Percentiles rank a stretch among this genome's conserved stretches.
These are phyloP conservation scores for Tor tambroides DNA, from an alignment of 2,113 vertebrate species.

Conservation along the genomic window DNA sequence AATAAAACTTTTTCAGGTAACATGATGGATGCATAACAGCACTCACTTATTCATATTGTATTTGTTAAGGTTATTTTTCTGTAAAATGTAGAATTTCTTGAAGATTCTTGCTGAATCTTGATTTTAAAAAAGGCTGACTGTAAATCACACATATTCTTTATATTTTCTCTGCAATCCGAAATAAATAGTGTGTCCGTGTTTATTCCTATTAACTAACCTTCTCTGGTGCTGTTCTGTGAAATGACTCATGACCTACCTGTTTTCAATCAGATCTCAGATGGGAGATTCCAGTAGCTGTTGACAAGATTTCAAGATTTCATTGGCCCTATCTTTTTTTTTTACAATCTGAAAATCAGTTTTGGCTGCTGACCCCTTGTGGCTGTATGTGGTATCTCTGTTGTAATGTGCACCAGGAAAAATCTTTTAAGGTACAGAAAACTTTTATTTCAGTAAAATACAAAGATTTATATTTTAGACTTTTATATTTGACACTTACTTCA, in stretches of 20 bases:
- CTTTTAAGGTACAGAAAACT: no score
- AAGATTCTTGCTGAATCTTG: no score
- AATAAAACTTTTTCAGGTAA: no score
- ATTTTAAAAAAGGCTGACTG: no score
- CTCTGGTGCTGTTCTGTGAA: neutral
- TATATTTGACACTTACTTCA: no score
- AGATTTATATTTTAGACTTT: no score
- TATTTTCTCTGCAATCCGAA: neutral
- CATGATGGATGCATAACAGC: no score
- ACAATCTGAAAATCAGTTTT: neutral
- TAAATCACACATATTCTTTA: neutral
- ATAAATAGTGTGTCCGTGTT: neutral
- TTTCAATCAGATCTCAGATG: neutral
- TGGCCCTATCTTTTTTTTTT: neutral
- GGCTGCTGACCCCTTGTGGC: conserved; percentile 10
- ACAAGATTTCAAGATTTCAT: neutral
- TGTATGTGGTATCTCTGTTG: neutral
- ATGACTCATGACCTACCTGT: neutral
- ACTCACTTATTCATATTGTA: no score
- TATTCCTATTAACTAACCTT: neutral
- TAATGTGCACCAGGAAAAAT: neutral
- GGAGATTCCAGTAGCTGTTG: neutral
- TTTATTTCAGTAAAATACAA: no score
- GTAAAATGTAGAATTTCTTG: no score
- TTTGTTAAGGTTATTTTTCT: no score